Conservation (phyloP, 1,140 invertebrate species). For the Polypedilum pembai region DNA sequence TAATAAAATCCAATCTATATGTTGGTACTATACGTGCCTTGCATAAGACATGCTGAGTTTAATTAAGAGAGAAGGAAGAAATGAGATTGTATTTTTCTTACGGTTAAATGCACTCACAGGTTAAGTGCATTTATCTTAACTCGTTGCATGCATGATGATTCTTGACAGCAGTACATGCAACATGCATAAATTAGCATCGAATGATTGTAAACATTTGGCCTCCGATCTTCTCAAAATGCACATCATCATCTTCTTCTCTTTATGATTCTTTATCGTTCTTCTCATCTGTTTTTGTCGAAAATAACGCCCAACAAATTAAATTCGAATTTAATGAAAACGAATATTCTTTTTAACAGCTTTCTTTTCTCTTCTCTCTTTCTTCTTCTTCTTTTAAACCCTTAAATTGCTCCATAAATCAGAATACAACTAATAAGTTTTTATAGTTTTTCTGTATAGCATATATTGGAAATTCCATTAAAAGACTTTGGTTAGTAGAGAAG, state of each 20-base stretch:
- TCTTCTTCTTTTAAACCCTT: neutral
- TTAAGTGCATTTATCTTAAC: too few species aligned
- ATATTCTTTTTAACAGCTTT: neutral
- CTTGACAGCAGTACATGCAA: neutral
- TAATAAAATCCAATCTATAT: neutral
- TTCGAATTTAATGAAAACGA: neutral
- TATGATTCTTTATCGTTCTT: neutral
- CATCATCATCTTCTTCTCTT: neutral
- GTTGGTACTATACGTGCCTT: neutral
- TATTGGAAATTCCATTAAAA: too few species aligned
- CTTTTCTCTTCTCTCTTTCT: neutral
- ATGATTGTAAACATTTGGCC: slow-evolving; percentile 18
- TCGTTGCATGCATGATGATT: neutral
- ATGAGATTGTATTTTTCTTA: neutral
- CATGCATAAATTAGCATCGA: slow-evolving; percentile 4
- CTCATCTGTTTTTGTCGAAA: slow-evolving; percentile 1
- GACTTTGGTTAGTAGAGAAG: neutral
- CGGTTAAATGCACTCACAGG: neutral
- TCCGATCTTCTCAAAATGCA: neutral
- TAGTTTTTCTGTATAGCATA: too few species aligned
- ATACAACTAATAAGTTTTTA: neutral
- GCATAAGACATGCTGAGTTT: neutral
- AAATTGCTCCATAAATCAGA: slow-evolving; percentile 18
- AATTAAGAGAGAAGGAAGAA: neutral
- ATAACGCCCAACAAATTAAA: slow-evolving; percentile 15